Percentiles rank a stretch among this genome's conserved stretches.
Evolutionary conservation across 1,140 invertebrate species (phyloP).

Genomic region (Xylocopa sonorina): DNA sequence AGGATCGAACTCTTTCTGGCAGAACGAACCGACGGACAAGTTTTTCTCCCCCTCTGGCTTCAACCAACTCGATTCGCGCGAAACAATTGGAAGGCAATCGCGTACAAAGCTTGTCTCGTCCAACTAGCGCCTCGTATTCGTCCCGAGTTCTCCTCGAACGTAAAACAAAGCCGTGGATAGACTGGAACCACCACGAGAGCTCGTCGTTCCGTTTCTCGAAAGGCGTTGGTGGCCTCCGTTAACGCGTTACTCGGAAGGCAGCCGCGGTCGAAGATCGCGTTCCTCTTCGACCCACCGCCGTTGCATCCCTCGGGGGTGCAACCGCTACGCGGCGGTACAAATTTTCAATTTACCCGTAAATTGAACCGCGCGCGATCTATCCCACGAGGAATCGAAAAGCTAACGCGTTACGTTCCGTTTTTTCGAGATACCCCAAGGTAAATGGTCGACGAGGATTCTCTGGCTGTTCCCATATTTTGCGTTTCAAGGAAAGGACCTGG

Average conservation of each 20-base stretch:
- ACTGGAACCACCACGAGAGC: neutral
- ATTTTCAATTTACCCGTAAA: conserved; percentile 41
- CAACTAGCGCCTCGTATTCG: too few relatives aligned
- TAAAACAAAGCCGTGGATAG: neutral
- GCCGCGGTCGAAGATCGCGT: conserved; percentile 2
- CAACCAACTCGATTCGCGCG: too few relatives aligned
- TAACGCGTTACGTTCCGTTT: neutral
- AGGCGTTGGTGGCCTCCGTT: neutral
- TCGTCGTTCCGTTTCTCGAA: too few relatives aligned
- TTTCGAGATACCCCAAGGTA: neutral
- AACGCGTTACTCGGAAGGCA: neutral
- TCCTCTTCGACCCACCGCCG: neutral
- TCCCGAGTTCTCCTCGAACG: too few relatives aligned
- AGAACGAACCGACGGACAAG: too few relatives aligned
- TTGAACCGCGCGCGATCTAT: neutral
- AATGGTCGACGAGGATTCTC: neutral
- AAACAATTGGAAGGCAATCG: too few relatives aligned
- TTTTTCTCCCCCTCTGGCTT: too few relatives aligned
- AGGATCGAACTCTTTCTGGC: too few relatives aligned
- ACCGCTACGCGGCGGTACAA: neutral
- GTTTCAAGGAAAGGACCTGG: neutral
- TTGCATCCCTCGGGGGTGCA: neutral
- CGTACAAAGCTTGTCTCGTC: too few relatives aligned
- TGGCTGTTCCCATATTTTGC: neutral
- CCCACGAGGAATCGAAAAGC: neutral